A percentile compares a stretch with the other conserved stretches of the same genome.
Evolutionary conservation across 2,888 invertebrate genomes (phyloP).

Genomic region (Xestia sexstrigata): DNA sequence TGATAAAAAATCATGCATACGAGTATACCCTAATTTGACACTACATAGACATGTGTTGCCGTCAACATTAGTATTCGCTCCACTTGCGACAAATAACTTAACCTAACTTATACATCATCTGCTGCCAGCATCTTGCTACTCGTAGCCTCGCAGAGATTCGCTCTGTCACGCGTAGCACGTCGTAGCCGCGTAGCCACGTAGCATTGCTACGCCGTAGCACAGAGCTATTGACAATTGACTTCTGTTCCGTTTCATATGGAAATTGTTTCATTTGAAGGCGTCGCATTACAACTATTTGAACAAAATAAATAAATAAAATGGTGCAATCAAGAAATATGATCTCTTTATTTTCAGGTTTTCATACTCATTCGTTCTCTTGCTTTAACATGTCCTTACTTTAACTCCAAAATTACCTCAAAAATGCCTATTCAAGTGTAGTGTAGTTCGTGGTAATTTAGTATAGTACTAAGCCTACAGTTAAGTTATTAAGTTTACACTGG

Average conservation of each 20-base stretch:
- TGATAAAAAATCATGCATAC: no score
- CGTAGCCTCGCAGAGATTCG: slow-evolving; percentile 21
- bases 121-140: slow-evolving; percentile 31
- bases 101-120: slow-evolving; percentile 42
- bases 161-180: slow-evolving; percentile 39
- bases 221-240: slow-evolving; percentile 28
- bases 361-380: neutral
- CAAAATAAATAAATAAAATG: slow-evolving; percentile 17
- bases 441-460: neutral
- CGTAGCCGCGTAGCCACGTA: slow-evolving; percentile 54
- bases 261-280: slow-evolving; percentile 35
- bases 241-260: slow-evolving; percentile 18
- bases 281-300: slow-evolving; percentile 1
- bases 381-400: neutral
- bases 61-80: slow-evolving; percentile 46
- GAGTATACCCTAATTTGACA: no score
- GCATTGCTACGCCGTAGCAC: slow-evolving; percentile 51
- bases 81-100: slow-evolving; percentile 35
- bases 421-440: neutral
- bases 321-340: neutral
- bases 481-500: slow-evolving; percentile 3
- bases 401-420: neutral
- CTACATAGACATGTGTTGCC: no score
- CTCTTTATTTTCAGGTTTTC: neutral
- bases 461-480: neutral